Conservation (phyloP, 2,888 invertebrate genomes). For the Linnaemya vulpina region DNA sequence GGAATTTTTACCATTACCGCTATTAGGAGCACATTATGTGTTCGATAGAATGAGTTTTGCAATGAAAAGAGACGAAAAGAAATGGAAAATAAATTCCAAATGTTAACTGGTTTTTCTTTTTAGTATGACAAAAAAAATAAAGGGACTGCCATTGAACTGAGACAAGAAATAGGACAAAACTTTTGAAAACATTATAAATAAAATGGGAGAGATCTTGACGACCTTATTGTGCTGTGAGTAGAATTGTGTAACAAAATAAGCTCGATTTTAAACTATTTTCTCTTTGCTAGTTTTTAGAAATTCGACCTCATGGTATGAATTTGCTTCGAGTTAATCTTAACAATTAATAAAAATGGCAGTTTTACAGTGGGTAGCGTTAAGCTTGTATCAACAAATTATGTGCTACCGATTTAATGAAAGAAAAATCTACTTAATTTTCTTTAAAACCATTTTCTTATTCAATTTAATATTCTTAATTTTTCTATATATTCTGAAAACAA, state of each 20-base stretch:
- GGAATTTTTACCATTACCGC: constrained; percentile 64
- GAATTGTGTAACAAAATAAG: not conserved
- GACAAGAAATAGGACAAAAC: constrained; percentile 17
- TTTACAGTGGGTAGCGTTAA: not conserved
- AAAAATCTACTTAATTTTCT: not conserved
- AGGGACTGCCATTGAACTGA: constrained; percentile 45
- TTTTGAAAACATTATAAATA: not conserved
- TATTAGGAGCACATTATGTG: constrained; percentile 66
- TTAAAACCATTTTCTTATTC: not conserved
- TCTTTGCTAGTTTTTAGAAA: not conserved
- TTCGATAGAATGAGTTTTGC: constrained; percentile 55
- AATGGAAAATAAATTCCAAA: constrained; percentile 79
- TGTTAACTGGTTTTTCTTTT: constrained; percentile 75
- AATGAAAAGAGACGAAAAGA: constrained; percentile 76
- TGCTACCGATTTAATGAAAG: not conserved
- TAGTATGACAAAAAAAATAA: constrained; percentile 55
- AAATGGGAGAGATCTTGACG: not conserved
- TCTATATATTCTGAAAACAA: not conserved
- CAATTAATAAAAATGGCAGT: not conserved
- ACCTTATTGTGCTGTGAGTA: not conserved
- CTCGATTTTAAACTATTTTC: not conserved
- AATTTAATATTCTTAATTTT: not conserved
- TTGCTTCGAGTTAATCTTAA: not conserved
- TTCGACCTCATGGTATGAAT: not conserved
- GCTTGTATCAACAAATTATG: not conserved